Base-by-base conservation (phyloP, 23 tunicate species). In the Styela plicata region DNA sequence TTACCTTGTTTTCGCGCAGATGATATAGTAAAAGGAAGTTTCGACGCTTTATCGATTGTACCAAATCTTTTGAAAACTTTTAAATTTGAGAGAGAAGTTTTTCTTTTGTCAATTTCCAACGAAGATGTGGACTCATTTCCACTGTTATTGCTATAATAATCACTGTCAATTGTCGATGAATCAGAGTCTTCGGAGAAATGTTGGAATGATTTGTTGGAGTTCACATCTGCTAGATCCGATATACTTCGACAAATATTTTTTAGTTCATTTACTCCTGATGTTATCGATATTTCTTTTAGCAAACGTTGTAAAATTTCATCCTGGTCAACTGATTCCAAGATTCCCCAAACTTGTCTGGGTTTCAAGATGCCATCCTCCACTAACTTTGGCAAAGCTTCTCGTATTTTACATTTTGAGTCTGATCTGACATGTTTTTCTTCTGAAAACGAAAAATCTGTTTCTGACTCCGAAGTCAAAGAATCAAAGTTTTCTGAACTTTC, bases 331-430 rank as follows among this genome's bases (percentile, higher is more conserved):
- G 85, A 64, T 34, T 84, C 84, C 32, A 86, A 33, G 21, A 86
- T 80, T 32, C 33, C 30, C 90, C 90, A 86, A 44, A 73, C 90
- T 57, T 80, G 77, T n/a, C 64, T 33, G 19, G 90, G 85, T 67
- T 73, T 76, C 18, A 86, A 26, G 22, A 80, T 73, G 25, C 35
- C 44, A 1, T 63, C 69, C 24, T 86, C 90, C 1, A 86, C 80
- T 1, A 86, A 73, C 13, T 10, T 16, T n/a, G 78, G 71, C n/a
- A 44, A 28, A 5, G 70, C 5, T 19, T 76, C 74, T 24, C 24
- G 31, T 7, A 65, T 69, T 36, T 52, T 3, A 7, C 31, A 34
- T 71, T 30, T 33, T 22, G 37, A 13, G 16, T 71, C 77, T 71
- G 29, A 19, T 31, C 20, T 71, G 73, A 29, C 27, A 21, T 68